These are phyloP conservation scores for Odontesthes bonariensis DNA, from an alignment of 2,113 vertebrate genomes.

Conservation along the genomic window DNA sequence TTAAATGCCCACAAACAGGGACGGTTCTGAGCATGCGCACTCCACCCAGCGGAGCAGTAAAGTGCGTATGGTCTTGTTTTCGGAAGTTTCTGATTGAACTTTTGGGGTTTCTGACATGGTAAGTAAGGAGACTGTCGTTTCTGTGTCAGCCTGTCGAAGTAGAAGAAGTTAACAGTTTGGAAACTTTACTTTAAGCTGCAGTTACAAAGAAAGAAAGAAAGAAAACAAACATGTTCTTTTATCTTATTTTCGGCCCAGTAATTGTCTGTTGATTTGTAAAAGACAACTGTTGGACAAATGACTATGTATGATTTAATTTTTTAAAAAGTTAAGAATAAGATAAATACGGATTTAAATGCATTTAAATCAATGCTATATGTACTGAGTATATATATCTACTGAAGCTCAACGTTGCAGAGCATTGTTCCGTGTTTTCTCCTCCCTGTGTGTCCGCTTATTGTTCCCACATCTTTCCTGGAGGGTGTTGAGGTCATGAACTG, in stretches of 20 bases:
- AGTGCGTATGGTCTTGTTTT: background rate
- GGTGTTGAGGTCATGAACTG: background rate
- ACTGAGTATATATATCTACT: too few relatives aligned
- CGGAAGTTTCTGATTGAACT: background rate
- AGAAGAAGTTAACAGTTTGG: too few relatives aligned
- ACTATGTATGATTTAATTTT: too few relatives aligned
- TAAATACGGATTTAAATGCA: too few relatives aligned
- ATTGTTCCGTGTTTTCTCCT: background rate
- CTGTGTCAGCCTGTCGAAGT: too few relatives aligned
- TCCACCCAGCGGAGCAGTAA: background rate
- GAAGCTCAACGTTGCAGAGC: too few relatives aligned
- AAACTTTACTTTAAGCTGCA: too few relatives aligned
- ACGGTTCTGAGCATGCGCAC: background rate
- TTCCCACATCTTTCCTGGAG: background rate
- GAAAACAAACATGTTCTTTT: background rate
- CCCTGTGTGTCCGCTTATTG: constrained; percentile 7
- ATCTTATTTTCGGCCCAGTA: background rate
- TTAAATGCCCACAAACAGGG: background rate
- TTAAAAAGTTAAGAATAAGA: too few relatives aligned
- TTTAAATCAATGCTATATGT: too few relatives aligned
- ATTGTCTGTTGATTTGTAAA: background rate
- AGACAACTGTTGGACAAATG: too few relatives aligned
- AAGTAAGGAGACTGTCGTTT: background rate
- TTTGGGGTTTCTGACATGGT: constrained; percentile 11
- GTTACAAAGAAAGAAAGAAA: too few relatives aligned